Base-by-base conservation (phyloP, 2,113 vertebrate genomes). In the Notiomystis cincta region DNA sequence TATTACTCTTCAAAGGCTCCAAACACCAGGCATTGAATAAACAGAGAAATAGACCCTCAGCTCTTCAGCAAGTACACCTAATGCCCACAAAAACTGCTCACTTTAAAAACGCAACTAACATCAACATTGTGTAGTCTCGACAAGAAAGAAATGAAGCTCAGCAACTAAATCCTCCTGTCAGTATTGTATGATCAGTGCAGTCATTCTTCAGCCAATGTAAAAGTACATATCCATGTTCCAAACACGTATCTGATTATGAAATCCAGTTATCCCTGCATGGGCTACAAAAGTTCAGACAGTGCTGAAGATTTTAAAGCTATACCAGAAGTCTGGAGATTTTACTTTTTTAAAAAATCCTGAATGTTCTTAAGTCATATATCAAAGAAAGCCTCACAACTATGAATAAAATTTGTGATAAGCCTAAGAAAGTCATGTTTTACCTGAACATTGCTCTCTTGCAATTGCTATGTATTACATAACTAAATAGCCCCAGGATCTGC, bases 1-100 rank as follows among this genome's bases (percentile, higher is more conserved):
- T 71, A 94, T 44, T 65, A 38, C 73, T 76, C n/a, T 80, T 51
- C 57, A 87, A 91, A 91, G 53, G n/a, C 70, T 87, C 35, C 70
- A 61, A 83, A 67, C 17, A 80, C 3, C 0, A 94, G 44, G 30
- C 69, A 69, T 7, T 28, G 40, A 48, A 82, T 67, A 30, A 84
- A 71, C 42, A 82, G 11, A 5, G 35, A 54, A 87, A 87, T 0
- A 82, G 37, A 72, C 44, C 23, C 30, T 51, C 44, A 73, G 15
- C 7, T 87, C 62, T 79, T 56, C 4, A 30, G 15, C 25, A 45
- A 28, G 19, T 17, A 40, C 22, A 64, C 13, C 9, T 31, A 60
- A 88, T 25, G 16, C 53, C 56, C 35, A 67, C 0, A 1, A 71
- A 87, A 88, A 27, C 1, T 1, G 8, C 7, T 54, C 2, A 2